Conservation (phyloP, 2,888 invertebrate genomes). For the Microctonus aethiopoides region DNA sequence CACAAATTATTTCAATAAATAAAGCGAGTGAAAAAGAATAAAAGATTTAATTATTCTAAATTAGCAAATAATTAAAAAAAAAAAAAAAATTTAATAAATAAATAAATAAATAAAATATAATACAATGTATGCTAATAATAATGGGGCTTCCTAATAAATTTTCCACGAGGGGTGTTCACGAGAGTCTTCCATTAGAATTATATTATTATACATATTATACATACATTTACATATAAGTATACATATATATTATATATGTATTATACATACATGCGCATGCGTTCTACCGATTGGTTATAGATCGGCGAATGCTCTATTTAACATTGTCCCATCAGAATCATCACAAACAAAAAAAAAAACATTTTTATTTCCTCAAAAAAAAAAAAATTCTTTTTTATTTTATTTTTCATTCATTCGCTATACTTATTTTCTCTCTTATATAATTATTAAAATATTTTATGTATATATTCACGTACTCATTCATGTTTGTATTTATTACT, state of each 20-base stretch:
- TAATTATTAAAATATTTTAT: too few species aligned
- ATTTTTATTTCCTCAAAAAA: too few species aligned
- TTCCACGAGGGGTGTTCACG: constrained; percentile 20
- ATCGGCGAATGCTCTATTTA: constrained; percentile 41
- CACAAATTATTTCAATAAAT: too few species aligned
- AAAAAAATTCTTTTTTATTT: too few species aligned
- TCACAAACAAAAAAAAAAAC: too few species aligned
- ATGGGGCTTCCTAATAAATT: constrained; percentile 11
- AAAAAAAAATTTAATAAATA: background rate
- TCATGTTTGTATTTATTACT: background rate
- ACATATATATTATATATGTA: constrained; percentile 3
- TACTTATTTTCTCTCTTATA: background rate
- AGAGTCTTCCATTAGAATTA: constrained; percentile 6
- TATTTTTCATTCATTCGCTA: too few species aligned
- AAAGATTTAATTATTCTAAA: too few species aligned
- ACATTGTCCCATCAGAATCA: constrained; percentile 19
- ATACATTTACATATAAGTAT: background rate
- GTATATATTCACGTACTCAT: background rate
- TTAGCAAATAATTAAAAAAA: background rate
- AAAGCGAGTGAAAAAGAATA: too few species aligned
- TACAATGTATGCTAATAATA: background rate
- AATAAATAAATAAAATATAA: background rate
- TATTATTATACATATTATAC: background rate
- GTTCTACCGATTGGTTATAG: constrained; percentile 41
- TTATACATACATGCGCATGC: constrained; percentile 46